A percentile compares a stretch with the other conserved stretches of the same genome.
phyloP scores from a whole-genome alignment of 2,888 invertebrate species.

The Xanthia icteritia region DNA sequence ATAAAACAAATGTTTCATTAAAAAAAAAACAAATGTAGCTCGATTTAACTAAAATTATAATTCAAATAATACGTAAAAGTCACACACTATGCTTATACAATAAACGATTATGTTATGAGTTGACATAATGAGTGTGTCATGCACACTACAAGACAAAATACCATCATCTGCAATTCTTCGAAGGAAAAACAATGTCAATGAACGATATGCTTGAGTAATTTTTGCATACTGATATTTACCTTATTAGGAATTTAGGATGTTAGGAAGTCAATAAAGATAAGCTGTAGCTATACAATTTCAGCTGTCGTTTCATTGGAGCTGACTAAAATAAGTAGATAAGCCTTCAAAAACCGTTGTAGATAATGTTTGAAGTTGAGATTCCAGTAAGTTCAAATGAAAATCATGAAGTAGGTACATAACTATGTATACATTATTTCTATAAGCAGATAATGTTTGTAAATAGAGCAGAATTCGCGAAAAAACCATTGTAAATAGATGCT shows the following conservation, averaged over 20 bases:
- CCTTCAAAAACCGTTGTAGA: not conserved
- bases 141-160: not conserved
- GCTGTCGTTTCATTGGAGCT: not conserved
- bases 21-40: not conserved
- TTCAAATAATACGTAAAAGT: not conserved
- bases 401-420: not conserved
- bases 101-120: not conserved
- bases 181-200: constrained; percentile 31
- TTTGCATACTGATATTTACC: constrained; percentile 6
- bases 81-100: not conserved
- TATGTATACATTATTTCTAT: not conserved
- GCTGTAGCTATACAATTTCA: not conserved
- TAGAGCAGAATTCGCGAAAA: not conserved
- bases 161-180: constrained; percentile 16
- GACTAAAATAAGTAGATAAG: not conserved
- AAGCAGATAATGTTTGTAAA: not conserved
- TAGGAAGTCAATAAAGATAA: constrained; percentile 13
- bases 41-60: not conserved
- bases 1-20: not conserved
- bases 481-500: not conserved
- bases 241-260: not conserved
- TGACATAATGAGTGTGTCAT: not conserved
- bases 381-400: not conserved
- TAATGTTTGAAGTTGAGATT: not conserved
- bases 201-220: constrained; percentile 23